Conservation (phyloP, 2,888 invertebrate species). For the Sinelater perroti region DNA sequence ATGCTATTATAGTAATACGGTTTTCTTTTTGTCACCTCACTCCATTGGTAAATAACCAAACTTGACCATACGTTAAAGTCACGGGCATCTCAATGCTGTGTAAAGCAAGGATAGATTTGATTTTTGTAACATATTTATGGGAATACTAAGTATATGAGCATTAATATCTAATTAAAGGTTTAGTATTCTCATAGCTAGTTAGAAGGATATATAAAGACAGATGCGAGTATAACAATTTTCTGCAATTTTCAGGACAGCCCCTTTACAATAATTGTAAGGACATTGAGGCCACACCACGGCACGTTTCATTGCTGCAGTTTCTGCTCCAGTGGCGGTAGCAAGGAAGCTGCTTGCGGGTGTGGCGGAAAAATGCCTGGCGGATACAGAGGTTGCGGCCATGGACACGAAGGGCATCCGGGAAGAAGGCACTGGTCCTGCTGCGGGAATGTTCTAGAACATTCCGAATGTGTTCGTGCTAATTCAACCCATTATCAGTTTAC, state of each 20-base stretch:
- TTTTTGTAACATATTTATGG: too few species aligned
- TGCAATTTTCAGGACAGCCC: slow-evolving; percentile 72
- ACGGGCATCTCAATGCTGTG: too few species aligned
- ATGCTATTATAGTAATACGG: too few species aligned
- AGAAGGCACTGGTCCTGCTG: slow-evolving; percentile 86
- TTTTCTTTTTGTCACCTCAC: too few species aligned
- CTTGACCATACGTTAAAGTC: too few species aligned
- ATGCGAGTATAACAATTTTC: slow-evolving; percentile 3
- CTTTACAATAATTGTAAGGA: slow-evolving; percentile 71
- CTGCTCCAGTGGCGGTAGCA: slow-evolving; percentile 80
- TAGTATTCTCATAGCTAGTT: too few species aligned
- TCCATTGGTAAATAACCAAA: too few species aligned
- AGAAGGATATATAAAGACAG: too few species aligned
- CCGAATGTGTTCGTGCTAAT: slow-evolving; percentile 67
- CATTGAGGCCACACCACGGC: slow-evolving; percentile 72
- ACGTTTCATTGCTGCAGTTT: slow-evolving; percentile 83
- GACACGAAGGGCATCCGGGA: slow-evolving; percentile 82
- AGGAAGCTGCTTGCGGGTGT: slow-evolving; percentile 75
- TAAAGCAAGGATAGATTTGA: too few species aligned
- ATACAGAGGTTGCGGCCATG: slow-evolving; percentile 82
- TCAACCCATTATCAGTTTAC: slow-evolving; percentile 66
- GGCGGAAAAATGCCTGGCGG: slow-evolving; percentile 78
- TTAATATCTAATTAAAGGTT: too few species aligned
- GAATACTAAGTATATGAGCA: too few species aligned
- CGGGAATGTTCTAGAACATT: slow-evolving; percentile 70